Evolutionary conservation across 1,140 invertebrate species (phyloP).

Genomic region (Drosophila pachea): DNA sequence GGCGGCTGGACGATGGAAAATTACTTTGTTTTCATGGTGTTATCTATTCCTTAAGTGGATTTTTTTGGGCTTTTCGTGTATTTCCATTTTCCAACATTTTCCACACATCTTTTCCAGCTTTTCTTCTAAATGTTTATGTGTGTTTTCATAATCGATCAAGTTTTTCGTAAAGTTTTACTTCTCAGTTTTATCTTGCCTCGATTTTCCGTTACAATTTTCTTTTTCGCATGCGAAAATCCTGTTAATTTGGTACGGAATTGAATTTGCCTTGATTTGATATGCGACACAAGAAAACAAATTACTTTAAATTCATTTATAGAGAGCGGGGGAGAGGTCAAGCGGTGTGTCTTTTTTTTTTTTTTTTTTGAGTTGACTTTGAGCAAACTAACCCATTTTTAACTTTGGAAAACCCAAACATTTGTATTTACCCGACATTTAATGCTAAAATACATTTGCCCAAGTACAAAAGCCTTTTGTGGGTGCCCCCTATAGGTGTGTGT

Average conservation of each 20-base stretch:
- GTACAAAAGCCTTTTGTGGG: slow-evolving; percentile 45
- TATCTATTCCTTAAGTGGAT: too few relatives aligned
- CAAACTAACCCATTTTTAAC: slow-evolving; percentile 56
- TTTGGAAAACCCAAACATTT: slow-evolving; percentile 49
- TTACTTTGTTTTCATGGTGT: too few relatives aligned
- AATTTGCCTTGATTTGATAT: not conserved
- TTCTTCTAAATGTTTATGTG: too few relatives aligned
- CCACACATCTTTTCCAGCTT: too few relatives aligned
- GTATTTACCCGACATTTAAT: slow-evolving; percentile 56
- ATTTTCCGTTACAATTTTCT: slow-evolving; percentile 1
- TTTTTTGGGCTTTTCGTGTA: too few relatives aligned
- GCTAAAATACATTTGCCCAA: slow-evolving; percentile 59
- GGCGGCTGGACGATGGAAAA: too few relatives aligned
- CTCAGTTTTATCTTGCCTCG: too few relatives aligned
- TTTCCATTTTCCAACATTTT: too few relatives aligned
- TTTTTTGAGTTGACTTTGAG: slow-evolving; percentile 10
- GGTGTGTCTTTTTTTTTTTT: slow-evolving; percentile 2
- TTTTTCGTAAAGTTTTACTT: too few relatives aligned
- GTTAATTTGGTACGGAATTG: slow-evolving; percentile 22
- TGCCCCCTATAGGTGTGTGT: not conserved
- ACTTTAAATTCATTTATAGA: slow-evolving; percentile 46
- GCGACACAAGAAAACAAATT: not conserved
- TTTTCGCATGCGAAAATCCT: slow-evolving; percentile 54
- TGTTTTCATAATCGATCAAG: slow-evolving; percentile 26
- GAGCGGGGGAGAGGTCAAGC: not conserved